Evolutionary conservation across 30 jellyfish, hydroid and myxozoan genomes (phyloP), one percentile per base, ranked within the genome.

Genomic region (Turritopsis dohrnii): DNA sequence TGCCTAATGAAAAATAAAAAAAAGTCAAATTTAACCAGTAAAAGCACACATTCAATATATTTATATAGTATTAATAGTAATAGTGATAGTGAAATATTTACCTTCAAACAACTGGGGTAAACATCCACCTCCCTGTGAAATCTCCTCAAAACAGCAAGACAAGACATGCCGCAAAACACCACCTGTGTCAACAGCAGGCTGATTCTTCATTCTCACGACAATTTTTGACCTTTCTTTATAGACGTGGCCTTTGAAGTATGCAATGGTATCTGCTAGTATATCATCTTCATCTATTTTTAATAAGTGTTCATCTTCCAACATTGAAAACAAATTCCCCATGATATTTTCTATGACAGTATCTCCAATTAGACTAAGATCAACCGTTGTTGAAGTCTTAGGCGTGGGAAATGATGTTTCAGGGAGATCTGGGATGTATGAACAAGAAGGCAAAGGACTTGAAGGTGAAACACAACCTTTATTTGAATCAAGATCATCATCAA

Each of bases 131-230:
- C n/a, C n/a, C n/a, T n/a, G n/a, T n/a, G n/a, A n/a, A n/a, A n/a
- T n/a, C n/a, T n/a, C n/a, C n/a, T n/a, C n/a, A n/a, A n/a, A n/a
- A n/a, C n/a, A n/a, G n/a, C n/a, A n/a, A n/a, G n/a, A n/a, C n/a
- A 66, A 66, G 8, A 66, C 76, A 66, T 66, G 76, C 27, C 76
- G 4, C 27, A 66, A 17, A 7, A 66, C 76, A 21, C 76, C 7
- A 7, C 76, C 76, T 8, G 76, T 66, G 17, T 17, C 76, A 21
- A 66, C 76, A 3, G 76, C 76, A 21, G 76, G 76, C 29, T 66
- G 76, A 66, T 66, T 66, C 17, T 66, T 66, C 76, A 66, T 3
- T 3, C 76, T 7, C 17, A 26, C 17, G 8, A 3, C 8, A 17
- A 66, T 7, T 66, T 66, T 66, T 3, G 5, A 7, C 4, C 8